Evolutionary conservation across 30 jellyfish, hydroid and myxozoan species (phyloP).

Genomic region (Pseudorhiza aurosa): DNA sequence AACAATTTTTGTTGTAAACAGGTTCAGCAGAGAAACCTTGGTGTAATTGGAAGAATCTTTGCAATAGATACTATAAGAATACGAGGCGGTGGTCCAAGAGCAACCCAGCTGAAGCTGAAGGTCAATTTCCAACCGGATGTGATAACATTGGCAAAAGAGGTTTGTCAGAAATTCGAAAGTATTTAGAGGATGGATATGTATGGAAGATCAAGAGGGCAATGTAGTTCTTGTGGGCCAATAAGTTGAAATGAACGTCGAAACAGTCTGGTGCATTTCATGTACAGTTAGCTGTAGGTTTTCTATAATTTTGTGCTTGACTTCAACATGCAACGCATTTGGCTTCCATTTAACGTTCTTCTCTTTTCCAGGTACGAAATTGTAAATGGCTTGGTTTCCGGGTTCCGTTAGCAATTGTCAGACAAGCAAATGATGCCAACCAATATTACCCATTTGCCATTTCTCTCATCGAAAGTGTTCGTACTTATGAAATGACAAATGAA

Average conservation of each 20-base stretch:
- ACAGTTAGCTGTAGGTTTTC: no score
- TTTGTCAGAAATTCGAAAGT: no score
- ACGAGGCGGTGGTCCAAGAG: constrained; percentile 80
- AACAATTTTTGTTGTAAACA: not conserved
- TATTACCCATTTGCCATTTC: constrained; percentile 96
- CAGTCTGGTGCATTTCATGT: no score
- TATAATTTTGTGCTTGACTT: no score
- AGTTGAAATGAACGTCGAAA: no score
- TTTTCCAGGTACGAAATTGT: constrained; percentile 82
- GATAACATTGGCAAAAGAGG: constrained; percentile 96
- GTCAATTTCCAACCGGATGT: constrained; percentile 94
- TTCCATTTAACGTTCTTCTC: not conserved
- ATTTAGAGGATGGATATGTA: no score
- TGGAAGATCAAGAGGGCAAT: no score
- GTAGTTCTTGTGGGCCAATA: no score
- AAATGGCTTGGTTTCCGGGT: constrained; percentile 97
- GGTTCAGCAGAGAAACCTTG: constrained; percentile 91
- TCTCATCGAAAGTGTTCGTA: constrained; percentile 89
- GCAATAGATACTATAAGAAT: constrained; percentile 81
- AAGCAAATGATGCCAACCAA: constrained; percentile 98
- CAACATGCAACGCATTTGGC: not conserved
- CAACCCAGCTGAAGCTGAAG: constrained; percentile 68
- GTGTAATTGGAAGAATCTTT: constrained; percentile 89
- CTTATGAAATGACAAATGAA: constrained; percentile 87
- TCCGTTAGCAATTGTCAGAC: constrained; percentile 94